These are phyloP conservation scores for Corynorhinus townsendii DNA, from an alignment of 2,113 vertebrate genomes.

Conservation along the genomic window DNA sequence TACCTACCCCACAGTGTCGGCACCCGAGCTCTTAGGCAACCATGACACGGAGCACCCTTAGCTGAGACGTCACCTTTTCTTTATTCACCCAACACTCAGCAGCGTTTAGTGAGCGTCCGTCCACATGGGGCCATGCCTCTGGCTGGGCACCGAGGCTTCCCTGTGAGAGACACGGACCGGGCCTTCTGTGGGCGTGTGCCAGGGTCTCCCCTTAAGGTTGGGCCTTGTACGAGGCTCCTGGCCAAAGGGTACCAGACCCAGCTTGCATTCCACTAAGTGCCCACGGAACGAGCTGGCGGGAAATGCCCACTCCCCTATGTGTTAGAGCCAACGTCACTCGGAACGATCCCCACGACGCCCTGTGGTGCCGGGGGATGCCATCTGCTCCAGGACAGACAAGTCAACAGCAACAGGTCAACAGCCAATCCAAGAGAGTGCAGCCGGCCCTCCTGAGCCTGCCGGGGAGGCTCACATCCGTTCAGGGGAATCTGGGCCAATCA, in stretches of 20 bases:
- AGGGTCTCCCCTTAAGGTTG: neutral
- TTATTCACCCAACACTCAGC: neutral
- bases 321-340: neutral
- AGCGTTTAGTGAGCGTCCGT: neutral
- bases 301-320: neutral
- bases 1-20: neutral
- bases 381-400: neutral
- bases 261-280: fast-evolving
- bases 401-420: neutral
- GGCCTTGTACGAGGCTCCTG: neutral
- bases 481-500: neutral
- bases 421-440: neutral
- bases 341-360: neutral
- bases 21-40: neutral
- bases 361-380: neutral
- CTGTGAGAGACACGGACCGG: neutral
- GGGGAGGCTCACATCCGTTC: neutral
- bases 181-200: neutral
- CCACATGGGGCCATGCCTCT: neutral
- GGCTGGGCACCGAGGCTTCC: neutral
- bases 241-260: neutral
- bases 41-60: neutral
- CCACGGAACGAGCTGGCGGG: neutral
- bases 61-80: neutral
- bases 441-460: neutral